Conservation (phyloP, 2,113 vertebrate species). For the Theropithecus gelada region DNA sequence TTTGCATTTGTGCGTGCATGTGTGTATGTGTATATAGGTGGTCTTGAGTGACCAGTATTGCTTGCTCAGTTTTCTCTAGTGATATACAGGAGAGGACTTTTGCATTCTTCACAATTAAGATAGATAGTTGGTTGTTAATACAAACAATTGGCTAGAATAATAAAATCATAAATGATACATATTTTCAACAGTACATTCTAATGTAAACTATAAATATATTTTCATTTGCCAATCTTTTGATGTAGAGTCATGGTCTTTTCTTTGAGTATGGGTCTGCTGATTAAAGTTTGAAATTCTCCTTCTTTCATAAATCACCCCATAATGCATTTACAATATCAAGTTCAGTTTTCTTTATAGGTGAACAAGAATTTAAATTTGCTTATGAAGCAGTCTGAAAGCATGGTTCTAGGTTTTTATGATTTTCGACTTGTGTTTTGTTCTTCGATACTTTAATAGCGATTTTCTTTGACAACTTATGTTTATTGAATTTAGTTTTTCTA, state of each 20-base stretch:
- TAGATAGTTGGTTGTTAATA: neutral
- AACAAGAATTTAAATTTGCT: neutral
- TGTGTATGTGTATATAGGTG: neutral
- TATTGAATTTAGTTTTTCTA: neutral
- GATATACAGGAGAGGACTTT: neutral
- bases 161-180: neutral
- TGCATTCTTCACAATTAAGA: neutral
- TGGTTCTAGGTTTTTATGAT: neutral
- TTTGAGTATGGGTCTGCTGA: neutral
- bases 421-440: neutral
- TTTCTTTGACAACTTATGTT: conserved; percentile 29
- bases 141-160: neutral
- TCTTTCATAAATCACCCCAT: neutral
- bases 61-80: neutral
- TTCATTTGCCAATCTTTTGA: neutral
- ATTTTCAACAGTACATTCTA: neutral
- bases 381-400: neutral
- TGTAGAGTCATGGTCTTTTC: neutral
- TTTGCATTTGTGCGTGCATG: neutral
- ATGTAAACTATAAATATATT: neutral
- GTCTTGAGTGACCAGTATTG: neutral
- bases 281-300: neutral
- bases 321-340: neutral
- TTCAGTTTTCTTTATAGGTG: neutral
- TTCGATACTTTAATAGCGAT: neutral